These are phyloP conservation scores for Spodoptera frugiperda DNA, from an alignment of 1,140 invertebrate genomes.

Conservation along the genomic window DNA sequence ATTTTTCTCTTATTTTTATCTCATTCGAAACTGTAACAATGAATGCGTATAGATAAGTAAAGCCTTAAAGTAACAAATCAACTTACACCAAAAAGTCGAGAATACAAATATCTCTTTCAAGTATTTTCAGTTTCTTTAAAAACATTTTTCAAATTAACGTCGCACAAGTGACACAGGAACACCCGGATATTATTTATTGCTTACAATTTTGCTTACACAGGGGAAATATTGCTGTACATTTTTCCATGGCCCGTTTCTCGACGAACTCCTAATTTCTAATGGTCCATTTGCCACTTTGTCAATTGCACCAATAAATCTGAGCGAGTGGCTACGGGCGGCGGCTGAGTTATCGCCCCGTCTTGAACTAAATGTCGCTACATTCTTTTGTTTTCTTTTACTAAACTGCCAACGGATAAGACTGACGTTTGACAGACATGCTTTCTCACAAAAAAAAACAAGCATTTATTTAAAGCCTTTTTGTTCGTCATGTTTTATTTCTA, in stretches of 20 bases:
- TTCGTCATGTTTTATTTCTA: not conserved
- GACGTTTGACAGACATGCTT: slow-evolving; percentile 33
- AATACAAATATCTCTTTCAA: slow-evolving; percentile 25
- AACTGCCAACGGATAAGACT: slow-evolving; percentile 20
- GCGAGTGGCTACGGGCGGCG: slow-evolving; percentile 56
- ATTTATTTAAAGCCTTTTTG: slow-evolving; percentile 4
- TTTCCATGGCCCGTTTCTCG: slow-evolving; percentile 69
- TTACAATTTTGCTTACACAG: slow-evolving; percentile 78
- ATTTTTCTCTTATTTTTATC: not conserved
- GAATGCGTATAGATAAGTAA: slow-evolving; percentile 1
- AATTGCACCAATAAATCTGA: slow-evolving; percentile 82
- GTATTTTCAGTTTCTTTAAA: slow-evolving; percentile 25
- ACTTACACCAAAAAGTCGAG: slow-evolving; percentile 1
- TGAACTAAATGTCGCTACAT: slow-evolving; percentile 65
- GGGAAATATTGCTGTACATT: slow-evolving; percentile 80
- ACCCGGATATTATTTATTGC: slow-evolving; percentile 76
- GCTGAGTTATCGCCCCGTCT: slow-evolving; percentile 70
- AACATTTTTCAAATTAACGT: slow-evolving; percentile 46
- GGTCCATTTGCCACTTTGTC: slow-evolving; percentile 85
- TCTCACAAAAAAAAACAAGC: slow-evolving; percentile 20
- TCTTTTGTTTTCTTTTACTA: slow-evolving; percentile 64
- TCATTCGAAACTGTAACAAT: not conserved
- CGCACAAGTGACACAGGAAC: slow-evolving; percentile 30
- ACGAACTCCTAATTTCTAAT: slow-evolving; percentile 83
- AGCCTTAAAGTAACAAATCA: not conserved